Evolutionary conservation across 2,888 invertebrate species (phyloP).

Genomic region (Drosophila austrosaltans): DNA sequence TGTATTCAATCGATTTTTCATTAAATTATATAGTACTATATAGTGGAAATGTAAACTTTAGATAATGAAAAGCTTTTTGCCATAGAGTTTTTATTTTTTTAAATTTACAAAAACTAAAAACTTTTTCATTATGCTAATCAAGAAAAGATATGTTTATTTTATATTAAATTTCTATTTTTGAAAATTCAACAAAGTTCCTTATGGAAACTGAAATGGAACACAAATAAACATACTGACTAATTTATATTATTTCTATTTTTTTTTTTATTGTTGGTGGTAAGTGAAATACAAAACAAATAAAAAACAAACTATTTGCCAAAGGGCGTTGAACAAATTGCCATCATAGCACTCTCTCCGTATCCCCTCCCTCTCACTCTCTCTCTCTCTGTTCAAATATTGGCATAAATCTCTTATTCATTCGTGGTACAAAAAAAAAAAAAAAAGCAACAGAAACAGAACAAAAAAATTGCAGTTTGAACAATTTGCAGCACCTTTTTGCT

Average conservation of each 20-base stretch:
- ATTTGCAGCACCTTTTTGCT: conserved; percentile 41
- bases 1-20: too few relatives aligned
- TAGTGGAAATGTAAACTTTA: too few relatives aligned
- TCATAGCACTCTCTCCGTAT: not conserved
- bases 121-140: too few relatives aligned
- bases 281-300: not conserved
- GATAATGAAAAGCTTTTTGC: too few relatives aligned
- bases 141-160: too few relatives aligned
- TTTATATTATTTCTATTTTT: not conserved
- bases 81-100: too few relatives aligned
- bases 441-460: not conserved
- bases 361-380: not conserved
- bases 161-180: too few relatives aligned
- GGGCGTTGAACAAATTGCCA: not conserved
- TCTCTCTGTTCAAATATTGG: not conserved
- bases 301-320: not conserved
- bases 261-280: not conserved
- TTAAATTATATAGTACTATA: too few relatives aligned
- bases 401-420: conserved; percentile 65
- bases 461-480: conserved; percentile 64
- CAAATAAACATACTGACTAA: not conserved
- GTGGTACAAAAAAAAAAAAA: conserved; percentile 6
- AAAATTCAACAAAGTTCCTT: too few relatives aligned
- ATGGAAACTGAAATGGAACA: too few relatives aligned
- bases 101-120: too few relatives aligned